Evolutionary conservation across 2,113 vertebrate species (phyloP).

Genomic region (Siniperca knerii): DNA sequence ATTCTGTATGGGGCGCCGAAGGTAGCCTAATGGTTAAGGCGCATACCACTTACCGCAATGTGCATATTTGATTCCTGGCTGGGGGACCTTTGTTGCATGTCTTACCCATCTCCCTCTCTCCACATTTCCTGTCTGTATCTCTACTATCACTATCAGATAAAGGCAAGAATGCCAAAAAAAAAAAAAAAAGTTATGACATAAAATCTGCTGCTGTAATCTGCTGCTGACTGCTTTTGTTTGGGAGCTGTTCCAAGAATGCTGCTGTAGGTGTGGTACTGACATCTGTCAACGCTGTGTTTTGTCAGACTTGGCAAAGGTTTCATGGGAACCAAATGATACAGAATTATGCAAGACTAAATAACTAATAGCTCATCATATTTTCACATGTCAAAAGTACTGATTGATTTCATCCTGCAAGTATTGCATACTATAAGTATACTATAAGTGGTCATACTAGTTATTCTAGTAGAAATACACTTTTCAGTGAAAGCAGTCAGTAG

Average conservation of each 20-base stretch:
- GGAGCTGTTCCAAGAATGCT: neutral
- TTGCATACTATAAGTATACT: too few relatives aligned
- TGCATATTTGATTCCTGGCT: too few relatives aligned
- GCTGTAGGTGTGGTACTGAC: neutral
- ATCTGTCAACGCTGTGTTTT: neutral
- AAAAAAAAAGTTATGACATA: neutral
- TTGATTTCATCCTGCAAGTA: neutral
- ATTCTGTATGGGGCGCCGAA: too few relatives aligned
- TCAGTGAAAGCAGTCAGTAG: neutral
- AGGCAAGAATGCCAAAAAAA: neutral
- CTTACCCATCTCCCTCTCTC: neutral
- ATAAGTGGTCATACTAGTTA: neutral
- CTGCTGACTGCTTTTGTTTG: neutral
- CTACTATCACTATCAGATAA: neutral
- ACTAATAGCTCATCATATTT: neutral
- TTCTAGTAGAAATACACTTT: neutral
- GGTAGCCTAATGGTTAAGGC: too few relatives aligned
- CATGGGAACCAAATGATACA: constrained; percentile 1
- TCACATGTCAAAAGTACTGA: neutral
- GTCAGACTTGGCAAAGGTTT: neutral
- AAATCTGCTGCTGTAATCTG: constrained; percentile 1
- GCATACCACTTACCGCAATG: too few relatives aligned
- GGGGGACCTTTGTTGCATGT: too few relatives aligned
- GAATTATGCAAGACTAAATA: neutral
- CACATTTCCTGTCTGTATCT: neutral